Evolutionary conservation across 2,797 vertebrate species (phyloP), one percentile per base, ranked within the genome.

Genomic region (Brotula barbata): DNA sequence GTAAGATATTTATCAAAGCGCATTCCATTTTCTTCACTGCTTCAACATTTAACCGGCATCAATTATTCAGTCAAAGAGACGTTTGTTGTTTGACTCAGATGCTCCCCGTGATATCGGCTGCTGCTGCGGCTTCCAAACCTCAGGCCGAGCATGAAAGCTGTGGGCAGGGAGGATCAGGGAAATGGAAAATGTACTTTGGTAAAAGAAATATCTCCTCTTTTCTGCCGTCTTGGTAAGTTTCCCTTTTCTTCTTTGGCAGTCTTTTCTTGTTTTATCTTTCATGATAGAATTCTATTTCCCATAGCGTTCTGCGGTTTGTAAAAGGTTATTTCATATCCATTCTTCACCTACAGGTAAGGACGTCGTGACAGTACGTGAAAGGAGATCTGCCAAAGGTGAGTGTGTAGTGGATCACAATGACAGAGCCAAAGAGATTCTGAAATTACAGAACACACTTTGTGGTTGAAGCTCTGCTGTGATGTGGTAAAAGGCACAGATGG

Each of bases 301-400:
- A 57, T 37, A 17, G 46, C 37, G 40, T 28, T 64, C 39, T 59
- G 65, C 3, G 60, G 65, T 64, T 71, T 69, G 28, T 67, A 42
- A 66, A 73, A 71, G 54, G 53, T 74, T 68, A 57, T 78, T 56
- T 64, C 16, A 36, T 42, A 65, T 55, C 22, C 19, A 20, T 54
- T 52, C n/a, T 15, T 57, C 37, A 20, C 23, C 48, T 47, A 31
- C 25, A 46, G 50, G 49, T 36, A 22, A 17, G 17, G 34, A 36
- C 1, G 17, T 19, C 20, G 43, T 45, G 10, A 19, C 36, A 51
- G 54, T 49, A 62, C 16, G 45, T 58, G 53, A 63, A 68, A 72
- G 37, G 25, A 37, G 57, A 75, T 67, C 55, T 20, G 31, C 20
- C 6, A 45, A 53, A 55, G 28, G 46, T 47, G 50, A 60, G 45